Base-by-base conservation (phyloP, 2,113 vertebrate genomes). In the Ariopsis seemanni region DNA sequence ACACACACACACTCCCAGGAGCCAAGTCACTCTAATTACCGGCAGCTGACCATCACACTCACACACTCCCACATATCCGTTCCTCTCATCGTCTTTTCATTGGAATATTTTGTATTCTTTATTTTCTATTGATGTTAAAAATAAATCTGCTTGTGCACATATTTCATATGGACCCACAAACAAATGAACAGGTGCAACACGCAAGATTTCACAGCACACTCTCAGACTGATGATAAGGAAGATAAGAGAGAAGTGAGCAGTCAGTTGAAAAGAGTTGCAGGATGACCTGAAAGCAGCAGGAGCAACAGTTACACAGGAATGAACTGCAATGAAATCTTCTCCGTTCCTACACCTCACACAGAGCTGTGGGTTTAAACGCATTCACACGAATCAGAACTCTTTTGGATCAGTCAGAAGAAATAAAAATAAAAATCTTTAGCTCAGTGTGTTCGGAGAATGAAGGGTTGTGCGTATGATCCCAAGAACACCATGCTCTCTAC, bases 1-100 rank as follows among this genome's bases (percentile, higher is more conserved):
- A 84, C 85, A 84, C 82, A 50, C 78, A 80, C 88, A 87, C 85
- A 87, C 86, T 82, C 77, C 87, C 50, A 55, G n/a, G 69, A 75
- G 77, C 62, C 27, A 82, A 81, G 42, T 57, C 34, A 65, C 25
- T 25, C 69, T 77, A 62, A 83, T 67, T 75, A 82, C 17, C 10
- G 2, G 30, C 86, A 87, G 78, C 79, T 87, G 79, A 87, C 55
- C 79, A 75, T 60, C 78, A 82, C 65, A 30, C 67, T 86, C 12
- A 74, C 34, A 74, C 65, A 30, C 67, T 86, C 12, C 62, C 34
- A 74, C 14, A 48, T 15, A 52, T 82, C 57, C n/a, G 27, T 11
- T 53, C 17, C 62, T 7, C 14, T 58, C 53, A 34, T 80, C 8
- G 5, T 58, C 78, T 34, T 20, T 27, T 58, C 15, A 27, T n/a